Evolutionary conservation across 2,797 vertebrate species (phyloP).

Genomic region (Brotogeris chrysoptera): DNA sequence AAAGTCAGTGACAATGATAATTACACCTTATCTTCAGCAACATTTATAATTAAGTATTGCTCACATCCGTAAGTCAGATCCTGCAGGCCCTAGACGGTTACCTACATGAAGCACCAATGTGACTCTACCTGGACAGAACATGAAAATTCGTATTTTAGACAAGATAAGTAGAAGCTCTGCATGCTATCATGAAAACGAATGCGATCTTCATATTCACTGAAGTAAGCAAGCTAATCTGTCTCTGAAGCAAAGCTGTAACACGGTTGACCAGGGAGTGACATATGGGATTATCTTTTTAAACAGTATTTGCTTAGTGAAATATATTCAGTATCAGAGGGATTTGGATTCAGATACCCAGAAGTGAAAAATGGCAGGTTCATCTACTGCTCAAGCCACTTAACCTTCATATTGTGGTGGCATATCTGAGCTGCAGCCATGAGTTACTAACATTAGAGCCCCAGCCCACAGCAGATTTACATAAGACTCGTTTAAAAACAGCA

Average conservation of each 20-base stretch:
- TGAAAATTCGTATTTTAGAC: not conserved
- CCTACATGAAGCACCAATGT: not conserved
- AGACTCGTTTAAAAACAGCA: not conserved
- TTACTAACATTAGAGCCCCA: not conserved
- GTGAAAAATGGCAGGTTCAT: not conserved
- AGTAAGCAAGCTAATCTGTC: not conserved
- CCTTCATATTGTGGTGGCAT: not conserved
- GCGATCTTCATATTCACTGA: not conserved
- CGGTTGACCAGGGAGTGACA: not conserved
- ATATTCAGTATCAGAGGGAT: not conserved
- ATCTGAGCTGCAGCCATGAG: not conserved
- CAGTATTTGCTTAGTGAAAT: not conserved
- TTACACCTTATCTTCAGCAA: slow-evolving; percentile 6
- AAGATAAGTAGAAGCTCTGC: not conserved
- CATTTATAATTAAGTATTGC: not conserved
- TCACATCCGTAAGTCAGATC: not conserved
- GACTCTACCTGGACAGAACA: not conserved
- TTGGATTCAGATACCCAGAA: not conserved
- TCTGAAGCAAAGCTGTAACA: not conserved
- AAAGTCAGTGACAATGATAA: not conserved
- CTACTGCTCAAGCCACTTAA: not conserved
- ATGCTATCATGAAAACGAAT: not conserved
- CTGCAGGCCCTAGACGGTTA: not conserved
- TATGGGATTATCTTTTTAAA: not conserved
- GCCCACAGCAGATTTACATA: fast-evolving